Base-by-base conservation (phyloP, 2,888 invertebrate genomes). In the Tromatobia lineatoria region DNA sequence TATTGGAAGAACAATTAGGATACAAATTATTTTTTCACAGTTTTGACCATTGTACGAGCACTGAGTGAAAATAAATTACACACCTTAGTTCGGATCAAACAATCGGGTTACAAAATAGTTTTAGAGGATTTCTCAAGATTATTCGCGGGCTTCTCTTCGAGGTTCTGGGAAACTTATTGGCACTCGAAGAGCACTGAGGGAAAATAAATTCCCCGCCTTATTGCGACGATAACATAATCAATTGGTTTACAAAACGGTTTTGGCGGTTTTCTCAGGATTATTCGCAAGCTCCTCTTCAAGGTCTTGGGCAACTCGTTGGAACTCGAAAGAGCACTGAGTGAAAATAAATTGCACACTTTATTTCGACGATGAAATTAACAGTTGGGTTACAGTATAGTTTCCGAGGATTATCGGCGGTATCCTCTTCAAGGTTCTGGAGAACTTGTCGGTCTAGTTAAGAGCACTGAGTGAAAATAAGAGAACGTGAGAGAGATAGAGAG, bases 361-460 rank as follows among this genome's bases (percentile, higher is more conserved):
- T 38, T 38, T 10, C 15, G 45, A 52, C 50, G 69, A 50, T 52
- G 52, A 69, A 52, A 50, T 29, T 3, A n/a, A 8, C 8, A 47
- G 25, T 67, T 25, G 45, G 20, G 25, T 45, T 45, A 15, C 15
- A 45, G 15, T 15, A 15, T 45, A 45, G 15, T 45, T 13, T 45
- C n/a, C 3, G 45, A 45, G 45, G 11, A 15, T 45, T 15, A 15
- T 13, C 18, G 0, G 3, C 13, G 15, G 34, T 25, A 25, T n/a
- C 59, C 45, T 23, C 57, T 57, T 11, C 13, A 47, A 59, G 59
- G 73, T 59, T 59, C 47, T 47, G 29, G 71, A 23, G 54, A 71
- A 57, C 15, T 8, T 13, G 45, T 54, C n/a, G 13, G 52, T 15
- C 52, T 20, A 25, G 20, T 13, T 38, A 15, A 20, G 34, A 67